Percentiles rank a stretch among this genome's conserved stretches.
Conservation (phyloP, 2,888 invertebrate genomes). For the Ennomos quercinarius region DNA sequence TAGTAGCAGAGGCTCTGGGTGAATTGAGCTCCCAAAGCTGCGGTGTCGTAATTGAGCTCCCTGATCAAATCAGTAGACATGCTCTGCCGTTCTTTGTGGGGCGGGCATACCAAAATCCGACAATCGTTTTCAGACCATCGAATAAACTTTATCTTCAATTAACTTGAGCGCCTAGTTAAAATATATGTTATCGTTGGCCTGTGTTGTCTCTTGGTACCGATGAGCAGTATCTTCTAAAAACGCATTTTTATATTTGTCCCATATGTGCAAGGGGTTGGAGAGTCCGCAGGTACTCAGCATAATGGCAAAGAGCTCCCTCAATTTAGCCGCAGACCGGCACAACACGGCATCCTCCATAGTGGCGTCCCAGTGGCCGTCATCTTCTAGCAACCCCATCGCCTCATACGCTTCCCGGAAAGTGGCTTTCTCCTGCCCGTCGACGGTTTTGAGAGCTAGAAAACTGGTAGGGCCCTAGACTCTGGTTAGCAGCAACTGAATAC, state of each 20-base stretch:
- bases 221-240: too few species aligned
- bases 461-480: conserved; percentile 40
- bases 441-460: conserved; percentile 34
- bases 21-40: too few species aligned
- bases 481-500: conserved; percentile 36
- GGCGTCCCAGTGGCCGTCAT: conserved; percentile 45
- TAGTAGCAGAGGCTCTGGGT: not conserved
- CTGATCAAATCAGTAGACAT: not conserved
- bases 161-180: not conserved
- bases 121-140: not conserved
- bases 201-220: too few species aligned
- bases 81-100: conserved; percentile 1
- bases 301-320: conserved; percentile 37
- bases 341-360: conserved; percentile 39
- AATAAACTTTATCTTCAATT: conserved; percentile 6
- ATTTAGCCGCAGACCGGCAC: conserved; percentile 27
- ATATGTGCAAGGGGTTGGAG: conserved; percentile 27
- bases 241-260: not conserved
- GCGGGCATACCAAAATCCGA: conserved; percentile 1
- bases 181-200: too few species aligned
- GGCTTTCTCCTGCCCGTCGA: conserved; percentile 27
- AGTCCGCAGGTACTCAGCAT: conserved; percentile 34
- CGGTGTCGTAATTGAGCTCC: too few species aligned
- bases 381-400: conserved; percentile 46
- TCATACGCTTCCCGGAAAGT: conserved; percentile 47